phyloP scores from a whole-genome alignment of 2,888 invertebrate species.

The Phortica okadai region DNA sequence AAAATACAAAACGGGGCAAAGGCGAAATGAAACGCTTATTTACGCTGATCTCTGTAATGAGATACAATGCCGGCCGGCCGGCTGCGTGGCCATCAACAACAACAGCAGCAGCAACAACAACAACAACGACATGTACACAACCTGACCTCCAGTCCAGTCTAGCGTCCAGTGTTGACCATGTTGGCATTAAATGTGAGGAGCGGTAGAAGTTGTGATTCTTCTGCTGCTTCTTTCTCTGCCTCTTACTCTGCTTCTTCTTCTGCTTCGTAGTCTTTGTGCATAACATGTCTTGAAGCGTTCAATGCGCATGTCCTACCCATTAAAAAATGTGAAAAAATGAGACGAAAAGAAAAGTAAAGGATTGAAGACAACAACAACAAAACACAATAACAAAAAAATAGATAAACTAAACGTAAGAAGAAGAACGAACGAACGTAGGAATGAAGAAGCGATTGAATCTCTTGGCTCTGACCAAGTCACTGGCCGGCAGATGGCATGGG shows the following conservation, averaged over 20 bases:
- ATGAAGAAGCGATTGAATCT: constrained; percentile 10
- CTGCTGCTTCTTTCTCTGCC: neutral
- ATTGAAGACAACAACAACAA: constrained; percentile 15
- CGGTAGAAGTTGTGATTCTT: neutral
- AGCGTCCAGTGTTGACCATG: neutral
- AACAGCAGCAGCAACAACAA: constrained; percentile 34
- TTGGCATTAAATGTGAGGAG: no score
- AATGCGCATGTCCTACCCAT: constrained; percentile 34
- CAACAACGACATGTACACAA: constrained; percentile 36
- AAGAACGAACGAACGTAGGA: neutral
- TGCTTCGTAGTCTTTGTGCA: neutral
- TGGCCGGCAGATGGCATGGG: no score
- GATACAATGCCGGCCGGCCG: constrained; percentile 70
- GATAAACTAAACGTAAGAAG: constrained; percentile 6
- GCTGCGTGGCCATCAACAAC: constrained; percentile 43
- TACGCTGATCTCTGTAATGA: constrained; percentile 69
- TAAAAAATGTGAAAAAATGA: constrained; percentile 8
- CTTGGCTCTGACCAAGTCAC: neutral
- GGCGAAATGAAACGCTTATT: constrained; percentile 62
- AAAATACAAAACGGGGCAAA: neutral
- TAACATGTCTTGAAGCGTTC: constrained; percentile 28
- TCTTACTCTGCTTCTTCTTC: neutral
- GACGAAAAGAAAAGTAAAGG: constrained; percentile 10
- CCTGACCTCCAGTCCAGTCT: constrained; percentile 32
- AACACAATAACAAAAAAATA: constrained; percentile 18